These are phyloP conservation scores for Mythimna loreyi DNA, from an alignment of 2,888 invertebrate genomes.

Conservation along the genomic window DNA sequence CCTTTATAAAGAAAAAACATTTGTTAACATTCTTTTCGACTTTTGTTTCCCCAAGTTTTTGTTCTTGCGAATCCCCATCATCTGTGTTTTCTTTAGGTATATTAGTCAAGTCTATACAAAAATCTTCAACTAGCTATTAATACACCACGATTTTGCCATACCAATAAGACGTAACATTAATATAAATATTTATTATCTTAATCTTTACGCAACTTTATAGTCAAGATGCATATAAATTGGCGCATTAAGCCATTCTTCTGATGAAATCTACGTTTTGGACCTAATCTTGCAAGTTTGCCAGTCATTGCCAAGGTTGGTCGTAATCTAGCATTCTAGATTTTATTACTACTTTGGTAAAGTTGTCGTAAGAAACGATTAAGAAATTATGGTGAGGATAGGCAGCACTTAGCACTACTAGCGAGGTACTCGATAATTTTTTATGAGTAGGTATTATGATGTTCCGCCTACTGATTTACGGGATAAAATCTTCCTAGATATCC, in stretches of 20 bases:
- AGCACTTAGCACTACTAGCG: slow-evolving; percentile 28
- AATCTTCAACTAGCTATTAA: not conserved
- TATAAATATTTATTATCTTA: slow-evolving; percentile 44
- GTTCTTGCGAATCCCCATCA: not conserved
- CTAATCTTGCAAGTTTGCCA: slow-evolving; percentile 15
- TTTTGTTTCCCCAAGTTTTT: not conserved
- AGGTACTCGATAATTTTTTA: slow-evolving; percentile 24
- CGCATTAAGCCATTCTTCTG: slow-evolving; percentile 33
- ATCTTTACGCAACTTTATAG: slow-evolving; percentile 42
- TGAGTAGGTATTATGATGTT: slow-evolving; percentile 19
- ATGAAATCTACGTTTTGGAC: slow-evolving; percentile 37
- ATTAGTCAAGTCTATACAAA: not conserved
- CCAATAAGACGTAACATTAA: slow-evolving; percentile 7
- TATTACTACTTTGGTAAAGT: slow-evolving; percentile 29
- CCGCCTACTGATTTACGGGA: slow-evolving; percentile 2
- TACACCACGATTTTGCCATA: slow-evolving; percentile 1
- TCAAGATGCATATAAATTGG: slow-evolving; percentile 41
- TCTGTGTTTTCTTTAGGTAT: not conserved
- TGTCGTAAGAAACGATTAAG: slow-evolving; percentile 4
- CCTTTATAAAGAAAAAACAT: no score
- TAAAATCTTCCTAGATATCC: not conserved
- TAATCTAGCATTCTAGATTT: slow-evolving; percentile 33
- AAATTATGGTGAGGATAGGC: slow-evolving; percentile 36
- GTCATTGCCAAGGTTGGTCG: slow-evolving; percentile 45
- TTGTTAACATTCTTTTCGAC: no score